Percentiles rank a stretch among this genome's conserved stretches.
These are phyloP conservation scores for Drosophila austrosaltans DNA, from an alignment of 2,888 invertebrate genomes.

Conservation along the genomic window DNA sequence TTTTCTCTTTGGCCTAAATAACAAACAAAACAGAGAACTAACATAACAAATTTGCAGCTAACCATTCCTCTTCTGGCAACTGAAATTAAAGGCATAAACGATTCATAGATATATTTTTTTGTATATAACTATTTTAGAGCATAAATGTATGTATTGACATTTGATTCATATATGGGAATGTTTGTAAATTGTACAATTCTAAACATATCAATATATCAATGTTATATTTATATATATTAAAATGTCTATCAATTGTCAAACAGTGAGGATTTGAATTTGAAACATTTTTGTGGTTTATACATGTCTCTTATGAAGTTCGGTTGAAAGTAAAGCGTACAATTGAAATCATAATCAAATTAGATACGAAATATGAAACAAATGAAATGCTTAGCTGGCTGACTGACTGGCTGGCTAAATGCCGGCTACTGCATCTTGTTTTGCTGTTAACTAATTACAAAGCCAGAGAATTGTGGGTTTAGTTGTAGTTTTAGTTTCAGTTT, in stretches of 20 bases:
- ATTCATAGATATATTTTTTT: constrained; percentile 44
- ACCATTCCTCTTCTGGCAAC: constrained; percentile 95
- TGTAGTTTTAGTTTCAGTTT: constrained; percentile 9
- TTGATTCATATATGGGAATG: not conserved
- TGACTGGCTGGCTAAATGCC: not conserved
- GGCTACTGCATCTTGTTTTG: constrained; percentile 44
- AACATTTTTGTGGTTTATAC: constrained; percentile 49
- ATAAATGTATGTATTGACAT: constrained; percentile 5
- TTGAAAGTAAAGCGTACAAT: constrained; percentile 34
- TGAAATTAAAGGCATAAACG: constrained; percentile 84
- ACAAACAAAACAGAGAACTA: constrained; percentile 83
- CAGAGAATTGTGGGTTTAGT: constrained; percentile 1
- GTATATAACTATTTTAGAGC: constrained; percentile 20
- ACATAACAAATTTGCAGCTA: constrained; percentile 93
- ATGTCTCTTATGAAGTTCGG: constrained; percentile 39
- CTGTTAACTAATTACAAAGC: constrained; percentile 46
- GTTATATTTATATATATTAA: constrained; percentile 37
- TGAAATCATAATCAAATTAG: constrained; percentile 17
- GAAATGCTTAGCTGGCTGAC: constrained; percentile 35
- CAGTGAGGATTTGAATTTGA: constrained; percentile 35
- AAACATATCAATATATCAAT: constrained; percentile 35
- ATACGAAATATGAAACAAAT: constrained; percentile 28
- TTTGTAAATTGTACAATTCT: too few species aligned
- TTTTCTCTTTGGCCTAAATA: constrained; percentile 51
- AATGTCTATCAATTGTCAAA: constrained; percentile 16